Conservation (phyloP, 2,113 vertebrate genomes). For the Pampusana beccarii region DNA sequence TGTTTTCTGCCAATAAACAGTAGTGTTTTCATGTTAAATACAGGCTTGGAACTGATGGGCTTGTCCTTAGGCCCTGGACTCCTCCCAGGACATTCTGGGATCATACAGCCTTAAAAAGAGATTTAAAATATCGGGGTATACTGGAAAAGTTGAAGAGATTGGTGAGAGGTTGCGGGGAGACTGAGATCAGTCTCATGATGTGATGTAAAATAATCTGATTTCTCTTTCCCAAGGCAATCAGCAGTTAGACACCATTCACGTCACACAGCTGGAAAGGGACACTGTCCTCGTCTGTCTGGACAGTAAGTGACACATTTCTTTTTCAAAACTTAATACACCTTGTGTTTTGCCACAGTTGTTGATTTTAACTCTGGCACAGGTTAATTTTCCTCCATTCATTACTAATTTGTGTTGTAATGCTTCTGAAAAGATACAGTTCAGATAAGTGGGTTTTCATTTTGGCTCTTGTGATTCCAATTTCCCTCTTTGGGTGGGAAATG, state of each 20-base stretch:
- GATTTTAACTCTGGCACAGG: not conserved
- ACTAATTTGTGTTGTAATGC: not conserved
- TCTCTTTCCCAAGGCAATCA: slow-evolving; percentile 77
- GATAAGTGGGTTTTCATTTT: not conserved
- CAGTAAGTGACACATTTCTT: slow-evolving; percentile 80
- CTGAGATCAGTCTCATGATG: not conserved
- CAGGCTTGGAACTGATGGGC: not conserved
- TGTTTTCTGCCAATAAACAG: not conserved
- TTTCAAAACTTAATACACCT: not conserved
- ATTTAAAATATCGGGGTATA: not conserved
- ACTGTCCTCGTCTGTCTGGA: slow-evolving; percentile 97
- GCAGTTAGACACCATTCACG: slow-evolving; percentile 93
- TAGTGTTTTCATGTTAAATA: not conserved
- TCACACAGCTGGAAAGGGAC: slow-evolving; percentile 97
- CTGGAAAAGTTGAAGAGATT: not conserved
- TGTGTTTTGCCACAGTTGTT: not conserved
- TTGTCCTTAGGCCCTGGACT: not conserved
- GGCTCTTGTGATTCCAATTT: not conserved
- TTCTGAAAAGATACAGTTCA: not conserved
- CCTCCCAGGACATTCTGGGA: not conserved
- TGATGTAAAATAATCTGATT: not conserved
- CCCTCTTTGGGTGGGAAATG: no score
- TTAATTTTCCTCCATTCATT: not conserved
- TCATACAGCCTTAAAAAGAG: not conserved
- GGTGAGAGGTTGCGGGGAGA: not conserved